Conservation (phyloP, 2,113 vertebrate genomes). For the Chrysemys picta region DNA sequence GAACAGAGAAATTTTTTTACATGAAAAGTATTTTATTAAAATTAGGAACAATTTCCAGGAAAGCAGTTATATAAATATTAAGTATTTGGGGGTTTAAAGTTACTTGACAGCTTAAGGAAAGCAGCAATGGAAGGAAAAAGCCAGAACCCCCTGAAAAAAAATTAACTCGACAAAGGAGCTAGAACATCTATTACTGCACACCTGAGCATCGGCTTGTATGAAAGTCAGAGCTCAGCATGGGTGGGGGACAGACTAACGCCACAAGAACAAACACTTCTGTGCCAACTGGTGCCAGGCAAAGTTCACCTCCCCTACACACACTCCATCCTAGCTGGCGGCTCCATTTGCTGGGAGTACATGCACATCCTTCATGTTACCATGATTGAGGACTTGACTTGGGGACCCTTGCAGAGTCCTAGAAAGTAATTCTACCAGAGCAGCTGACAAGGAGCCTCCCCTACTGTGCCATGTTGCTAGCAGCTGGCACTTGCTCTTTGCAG, state of each 20-base stretch:
- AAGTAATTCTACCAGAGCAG: not conserved
- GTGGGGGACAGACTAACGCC: not conserved
- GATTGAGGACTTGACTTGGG: not conserved
- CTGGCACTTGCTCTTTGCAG: not conserved
- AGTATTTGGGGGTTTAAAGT: not conserved
- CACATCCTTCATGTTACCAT: not conserved
- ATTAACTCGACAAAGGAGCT: not conserved
- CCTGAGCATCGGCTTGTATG: not conserved
- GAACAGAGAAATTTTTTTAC: not conserved
- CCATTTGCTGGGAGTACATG: not conserved
- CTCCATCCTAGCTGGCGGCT: not conserved
- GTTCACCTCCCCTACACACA: not conserved
- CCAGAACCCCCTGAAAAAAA: not conserved
- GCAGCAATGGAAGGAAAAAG: not conserved
- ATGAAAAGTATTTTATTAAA: not conserved
- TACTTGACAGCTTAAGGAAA: not conserved
- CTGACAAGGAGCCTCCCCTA: not conserved
- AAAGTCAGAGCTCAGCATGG: not conserved
- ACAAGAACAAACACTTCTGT: accelerated
- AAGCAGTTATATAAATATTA: not conserved
- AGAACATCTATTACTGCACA: not conserved
- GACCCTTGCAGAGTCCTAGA: not conserved
- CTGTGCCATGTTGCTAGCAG: not conserved
- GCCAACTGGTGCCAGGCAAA: not conserved
- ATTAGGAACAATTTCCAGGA: not conserved